Evolutionary conservation across 1,140 invertebrate species (phyloP).

Genomic region (Radopholus similis): DNA sequence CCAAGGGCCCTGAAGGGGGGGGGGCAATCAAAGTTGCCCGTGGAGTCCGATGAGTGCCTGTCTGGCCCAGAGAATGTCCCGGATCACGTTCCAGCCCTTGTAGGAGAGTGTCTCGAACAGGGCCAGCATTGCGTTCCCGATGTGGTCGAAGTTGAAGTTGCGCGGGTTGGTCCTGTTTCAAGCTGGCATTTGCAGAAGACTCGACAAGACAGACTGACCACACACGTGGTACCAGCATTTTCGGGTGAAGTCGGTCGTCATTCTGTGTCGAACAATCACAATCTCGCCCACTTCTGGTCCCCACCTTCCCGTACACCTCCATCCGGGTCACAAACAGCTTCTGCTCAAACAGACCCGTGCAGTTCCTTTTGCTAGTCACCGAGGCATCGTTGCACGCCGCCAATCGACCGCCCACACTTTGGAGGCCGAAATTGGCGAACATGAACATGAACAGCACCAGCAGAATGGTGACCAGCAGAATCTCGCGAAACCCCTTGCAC

Average conservation of each 20-base stretch:
- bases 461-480: slow-evolving; percentile 88
- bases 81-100: slow-evolving; percentile 97
- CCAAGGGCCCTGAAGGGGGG: slow-evolving; percentile 33
- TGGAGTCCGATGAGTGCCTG: slow-evolving; percentile 83
- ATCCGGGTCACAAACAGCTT: slow-evolving; percentile 93
- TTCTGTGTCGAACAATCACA: slow-evolving; percentile 61
- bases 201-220: slow-evolving; percentile 69
- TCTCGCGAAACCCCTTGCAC: slow-evolving; percentile 97
- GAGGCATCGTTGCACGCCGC: slow-evolving; percentile 36
- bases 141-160: slow-evolving; percentile 79
- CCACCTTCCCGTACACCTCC: slow-evolving; percentile 76
- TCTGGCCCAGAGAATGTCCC: slow-evolving; percentile 91
- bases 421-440: slow-evolving; percentile 96
- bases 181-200: neutral
- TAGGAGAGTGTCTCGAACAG: slow-evolving; percentile 97
- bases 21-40: neutral
- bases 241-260: slow-evolving; percentile 76
- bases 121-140: slow-evolving; percentile 94
- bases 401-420: slow-evolving; percentile 88
- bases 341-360: slow-evolving; percentile 90
- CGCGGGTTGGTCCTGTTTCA: slow-evolving; percentile 48
- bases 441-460: slow-evolving; percentile 96
- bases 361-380: slow-evolving; percentile 68
- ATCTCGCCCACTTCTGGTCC: too few relatives aligned
- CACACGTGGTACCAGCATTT: slow-evolving; percentile 90